Percentiles rank a stretch among this genome's conserved stretches.
Evolutionary conservation across 2,888 invertebrate genomes (phyloP).

Genomic region (Eurytoma adleriae): DNA sequence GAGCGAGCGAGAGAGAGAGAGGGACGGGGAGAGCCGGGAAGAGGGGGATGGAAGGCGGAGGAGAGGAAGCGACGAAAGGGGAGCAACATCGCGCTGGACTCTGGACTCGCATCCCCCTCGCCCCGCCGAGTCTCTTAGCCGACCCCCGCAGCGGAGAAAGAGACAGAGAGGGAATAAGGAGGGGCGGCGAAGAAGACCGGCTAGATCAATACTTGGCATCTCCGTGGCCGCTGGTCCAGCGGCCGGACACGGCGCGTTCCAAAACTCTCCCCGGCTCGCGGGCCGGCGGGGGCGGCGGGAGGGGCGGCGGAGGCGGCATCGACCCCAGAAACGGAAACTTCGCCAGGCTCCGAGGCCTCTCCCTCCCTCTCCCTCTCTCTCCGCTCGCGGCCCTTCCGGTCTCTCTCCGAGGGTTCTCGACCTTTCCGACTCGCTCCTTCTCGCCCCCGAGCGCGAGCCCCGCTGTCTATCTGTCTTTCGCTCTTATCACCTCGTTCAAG

Average conservation of each 20-base stretch:
- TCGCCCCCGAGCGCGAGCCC: neutral
- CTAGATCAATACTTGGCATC: slow-evolving; percentile 76
- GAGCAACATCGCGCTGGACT: slow-evolving; percentile 67
- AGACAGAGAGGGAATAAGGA: slow-evolving; percentile 62
- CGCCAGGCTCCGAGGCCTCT: slow-evolving; percentile 66
- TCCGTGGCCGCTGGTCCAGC: slow-evolving; percentile 72
- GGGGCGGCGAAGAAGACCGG: slow-evolving; percentile 66
- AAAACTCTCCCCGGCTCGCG: slow-evolving; percentile 67
- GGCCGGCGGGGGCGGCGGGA: slow-evolving; percentile 39
- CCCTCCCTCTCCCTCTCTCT: slow-evolving; percentile 16
- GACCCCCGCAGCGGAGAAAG: slow-evolving; percentile 6
- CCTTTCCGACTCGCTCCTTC: slow-evolving; percentile 44
- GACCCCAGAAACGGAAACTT: slow-evolving; percentile 53
- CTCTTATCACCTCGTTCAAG: slow-evolving; percentile 53
- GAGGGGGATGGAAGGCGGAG: slow-evolving; percentile 63
- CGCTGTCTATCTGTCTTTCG: slow-evolving; percentile 36
- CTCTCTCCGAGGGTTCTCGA: slow-evolving; percentile 45
- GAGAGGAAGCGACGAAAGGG: slow-evolving; percentile 38
- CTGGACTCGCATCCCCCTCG: slow-evolving; percentile 64
- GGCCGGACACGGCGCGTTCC: slow-evolving; percentile 74
- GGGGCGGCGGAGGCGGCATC: slow-evolving; percentile 27
- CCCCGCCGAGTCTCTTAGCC: slow-evolving; percentile 52
- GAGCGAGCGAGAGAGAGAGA: slow-evolving; percentile 61
- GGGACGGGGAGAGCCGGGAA: slow-evolving; percentile 59
- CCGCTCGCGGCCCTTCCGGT: slow-evolving; percentile 8